A percentile compares a stretch with the other conserved stretches of the same genome.
Evolutionary conservation across 2,797 vertebrate genomes (phyloP).

Genomic region (Alauda arvensis): DNA sequence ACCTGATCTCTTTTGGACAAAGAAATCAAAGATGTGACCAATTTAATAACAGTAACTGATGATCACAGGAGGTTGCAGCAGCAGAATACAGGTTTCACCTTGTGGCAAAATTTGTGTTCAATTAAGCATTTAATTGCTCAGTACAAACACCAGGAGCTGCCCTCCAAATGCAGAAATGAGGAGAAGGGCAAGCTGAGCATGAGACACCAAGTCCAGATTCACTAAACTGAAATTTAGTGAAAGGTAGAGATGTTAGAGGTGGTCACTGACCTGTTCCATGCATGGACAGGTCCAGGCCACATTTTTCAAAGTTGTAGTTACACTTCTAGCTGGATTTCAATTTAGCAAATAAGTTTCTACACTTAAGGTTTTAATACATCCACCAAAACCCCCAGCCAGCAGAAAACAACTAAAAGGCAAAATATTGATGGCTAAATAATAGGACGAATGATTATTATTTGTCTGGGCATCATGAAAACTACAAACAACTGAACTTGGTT

Average conservation of each 20-base stretch:
- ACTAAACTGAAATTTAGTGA: not conserved
- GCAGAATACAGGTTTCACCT: not conserved
- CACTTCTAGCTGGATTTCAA: not conserved
- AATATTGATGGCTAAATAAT: not conserved
- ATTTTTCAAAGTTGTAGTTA: not conserved
- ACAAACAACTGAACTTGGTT: not conserved
- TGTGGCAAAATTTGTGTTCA: not conserved
- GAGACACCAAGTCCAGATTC: not conserved
- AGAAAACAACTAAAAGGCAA: not conserved
- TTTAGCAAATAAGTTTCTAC: not conserved
- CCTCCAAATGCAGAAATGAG: not conserved
- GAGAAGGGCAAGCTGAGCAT: not conserved
- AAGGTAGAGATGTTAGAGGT: not conserved
- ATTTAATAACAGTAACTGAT: constrained; percentile 2
- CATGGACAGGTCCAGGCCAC: not conserved
- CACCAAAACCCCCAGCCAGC: not conserved
- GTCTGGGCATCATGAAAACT: not conserved
- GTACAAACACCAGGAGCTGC: not conserved
- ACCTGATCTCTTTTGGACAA: constrained; percentile 20
- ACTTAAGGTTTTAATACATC: not conserved
- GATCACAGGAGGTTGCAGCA: not conserved
- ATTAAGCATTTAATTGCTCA: not conserved
- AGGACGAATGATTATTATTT: not conserved
- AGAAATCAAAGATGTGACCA: constrained; percentile 29
- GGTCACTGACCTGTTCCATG: not conserved